Percentiles rank a stretch among this genome's conserved stretches.
These are phyloP conservation scores for Leptinotarsa defecta DNA, from an alignment of 1,140 invertebrate species.

Conservation along the genomic window DNA sequence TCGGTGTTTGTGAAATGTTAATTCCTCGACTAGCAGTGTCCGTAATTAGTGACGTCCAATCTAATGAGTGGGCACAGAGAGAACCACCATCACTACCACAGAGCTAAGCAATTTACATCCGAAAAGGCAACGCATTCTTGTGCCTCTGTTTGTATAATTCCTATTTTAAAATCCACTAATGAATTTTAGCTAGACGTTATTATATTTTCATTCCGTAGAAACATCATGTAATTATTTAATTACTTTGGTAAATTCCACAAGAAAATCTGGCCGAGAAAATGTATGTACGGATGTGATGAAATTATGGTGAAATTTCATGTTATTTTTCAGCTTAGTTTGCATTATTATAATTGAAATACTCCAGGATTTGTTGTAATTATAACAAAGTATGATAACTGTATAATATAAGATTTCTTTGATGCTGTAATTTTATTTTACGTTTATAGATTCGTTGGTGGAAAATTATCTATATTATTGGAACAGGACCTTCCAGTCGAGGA, in stretches of 20 bases:
- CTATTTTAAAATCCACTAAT: constrained; percentile 45
- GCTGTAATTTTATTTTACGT: no score
- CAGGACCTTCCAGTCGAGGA: no score
- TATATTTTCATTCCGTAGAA: constrained; percentile 28
- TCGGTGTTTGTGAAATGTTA: constrained; percentile 36
- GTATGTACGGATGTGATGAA: constrained; percentile 18
- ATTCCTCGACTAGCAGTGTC: constrained; percentile 34
- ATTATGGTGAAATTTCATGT: constrained; percentile 18
- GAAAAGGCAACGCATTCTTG: constrained; percentile 21
- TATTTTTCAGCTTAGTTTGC: constrained; percentile 21
- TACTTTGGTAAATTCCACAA: constrained; percentile 32
- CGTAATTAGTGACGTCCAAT: constrained; percentile 46
- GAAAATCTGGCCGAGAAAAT: constrained; percentile 32
- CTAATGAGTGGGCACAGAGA: constrained; percentile 42
- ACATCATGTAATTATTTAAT: constrained; percentile 33
- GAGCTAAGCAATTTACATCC: constrained; percentile 39
- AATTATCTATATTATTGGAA: no score
- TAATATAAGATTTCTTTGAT: no score
- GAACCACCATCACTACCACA: constrained; percentile 16
- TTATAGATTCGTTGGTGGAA: no score
- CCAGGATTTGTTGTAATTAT: not conserved
- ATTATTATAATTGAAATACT: constrained; percentile 8
- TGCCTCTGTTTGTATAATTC: constrained; percentile 41
- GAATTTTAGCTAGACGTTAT: constrained; percentile 37
- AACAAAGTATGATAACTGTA: no score